phyloP scores from a whole-genome alignment of 2,113 vertebrate species.

The Gadus chalcogrammus region DNA sequence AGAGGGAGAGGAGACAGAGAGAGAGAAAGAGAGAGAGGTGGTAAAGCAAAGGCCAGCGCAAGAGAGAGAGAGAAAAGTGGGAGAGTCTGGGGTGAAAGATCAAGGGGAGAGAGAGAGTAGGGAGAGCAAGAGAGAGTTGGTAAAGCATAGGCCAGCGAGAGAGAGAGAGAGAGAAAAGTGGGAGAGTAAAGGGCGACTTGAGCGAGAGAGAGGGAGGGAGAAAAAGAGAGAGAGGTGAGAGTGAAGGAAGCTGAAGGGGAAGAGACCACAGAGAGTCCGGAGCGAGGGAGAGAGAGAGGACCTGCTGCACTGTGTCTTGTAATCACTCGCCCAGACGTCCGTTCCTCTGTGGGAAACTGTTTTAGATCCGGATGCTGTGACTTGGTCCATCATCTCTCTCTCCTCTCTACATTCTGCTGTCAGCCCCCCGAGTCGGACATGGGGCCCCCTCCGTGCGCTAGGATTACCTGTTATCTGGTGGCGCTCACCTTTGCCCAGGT shows the following conservation, averaged over 20 bases:
- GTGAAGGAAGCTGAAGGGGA: background rate
- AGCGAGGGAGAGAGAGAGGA: background rate
- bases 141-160: background rate
- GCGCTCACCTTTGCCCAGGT: background rate
- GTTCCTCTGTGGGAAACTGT: background rate
- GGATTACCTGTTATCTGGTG: background rate
- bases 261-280: background rate
- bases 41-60: background rate
- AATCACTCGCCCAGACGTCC: background rate
- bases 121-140: background rate
- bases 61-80: too few species aligned
- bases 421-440: background rate
- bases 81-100: too few species aligned
- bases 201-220: background rate
- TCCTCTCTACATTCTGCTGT: too few species aligned
- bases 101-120: background rate
- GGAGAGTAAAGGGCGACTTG: background rate
- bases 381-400: too few species aligned
- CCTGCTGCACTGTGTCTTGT: background rate
- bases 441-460: background rate
- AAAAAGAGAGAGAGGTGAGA: background rate
- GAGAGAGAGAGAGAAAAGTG: background rate
- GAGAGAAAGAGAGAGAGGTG: background rate
- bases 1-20: background rate
- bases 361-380: too few species aligned